These are phyloP conservation scores for Vimba vimba DNA, from an alignment of 2,113 vertebrate species.

Conservation along the genomic window DNA sequence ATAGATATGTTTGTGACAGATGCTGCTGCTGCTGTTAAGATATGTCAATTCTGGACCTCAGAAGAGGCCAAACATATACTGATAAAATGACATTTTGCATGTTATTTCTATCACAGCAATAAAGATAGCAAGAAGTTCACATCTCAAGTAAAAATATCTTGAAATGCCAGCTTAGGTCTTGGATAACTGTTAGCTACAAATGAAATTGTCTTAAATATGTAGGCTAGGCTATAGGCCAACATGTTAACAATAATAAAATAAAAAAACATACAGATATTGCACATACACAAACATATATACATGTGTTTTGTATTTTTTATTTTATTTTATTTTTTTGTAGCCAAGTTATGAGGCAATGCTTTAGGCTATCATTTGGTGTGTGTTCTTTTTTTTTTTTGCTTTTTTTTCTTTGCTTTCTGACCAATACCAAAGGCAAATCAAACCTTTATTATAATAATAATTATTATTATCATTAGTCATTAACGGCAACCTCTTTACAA, in stretches of 20 bases:
- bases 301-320: not conserved
- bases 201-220: not conserved
- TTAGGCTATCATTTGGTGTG: not conserved
- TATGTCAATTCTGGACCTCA: slow-evolving; percentile 26
- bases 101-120: not conserved
- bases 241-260: not conserved
- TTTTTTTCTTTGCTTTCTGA: no score
- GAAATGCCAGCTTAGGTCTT: not conserved
- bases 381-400: not conserved
- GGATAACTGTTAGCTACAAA: not conserved
- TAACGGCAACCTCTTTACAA: not conserved
- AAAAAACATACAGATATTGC: no score
- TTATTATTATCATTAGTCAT: not conserved
- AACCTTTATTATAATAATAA: not conserved
- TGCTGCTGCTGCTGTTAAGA: slow-evolving; percentile 6
- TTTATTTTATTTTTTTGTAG: not conserved
- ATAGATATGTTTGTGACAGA: slow-evolving; percentile 50
- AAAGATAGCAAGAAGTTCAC: not conserved
- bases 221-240: not conserved
- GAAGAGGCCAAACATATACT: not conserved
- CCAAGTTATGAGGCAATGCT: not conserved
- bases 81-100: slow-evolving; percentile 11
- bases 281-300: no score
- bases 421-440: not conserved
- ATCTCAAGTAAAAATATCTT: not conserved